These are phyloP conservation scores for Drosophila serrata DNA, from an alignment of 1,140 invertebrate genomes.

Conservation along the genomic window DNA sequence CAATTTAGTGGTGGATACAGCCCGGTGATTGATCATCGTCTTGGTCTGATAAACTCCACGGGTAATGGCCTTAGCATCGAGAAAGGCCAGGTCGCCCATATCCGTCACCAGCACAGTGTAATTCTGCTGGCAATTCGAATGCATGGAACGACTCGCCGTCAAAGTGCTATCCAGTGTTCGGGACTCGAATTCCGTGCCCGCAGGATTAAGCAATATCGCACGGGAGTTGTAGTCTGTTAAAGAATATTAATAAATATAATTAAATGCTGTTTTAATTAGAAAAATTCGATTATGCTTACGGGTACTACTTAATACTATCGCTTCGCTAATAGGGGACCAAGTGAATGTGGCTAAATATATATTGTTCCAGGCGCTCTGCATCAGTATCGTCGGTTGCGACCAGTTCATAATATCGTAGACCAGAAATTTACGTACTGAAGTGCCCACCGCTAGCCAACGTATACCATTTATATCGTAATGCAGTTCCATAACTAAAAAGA, in stretches of 20 bases:
- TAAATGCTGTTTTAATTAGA: not conserved
- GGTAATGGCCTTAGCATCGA: conserved; percentile 51
- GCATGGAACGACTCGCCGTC: conserved; percentile 39
- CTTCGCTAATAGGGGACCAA: conserved; percentile 74
- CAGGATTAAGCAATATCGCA: conserved; percentile 46
- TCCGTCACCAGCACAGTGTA: conserved; percentile 43
- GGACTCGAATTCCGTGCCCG: conserved; percentile 39
- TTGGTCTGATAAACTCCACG: conserved; percentile 26
- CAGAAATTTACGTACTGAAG: conserved; percentile 39
- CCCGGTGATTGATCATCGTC: conserved; percentile 5
- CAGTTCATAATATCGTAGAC: conserved; percentile 69
- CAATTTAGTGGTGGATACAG: conserved; percentile 36
- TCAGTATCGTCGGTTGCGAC: conserved; percentile 43
- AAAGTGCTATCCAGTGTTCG: conserved; percentile 47
- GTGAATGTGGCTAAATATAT: conserved; percentile 32
- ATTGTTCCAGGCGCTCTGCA: conserved; percentile 46
- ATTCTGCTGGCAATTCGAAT: conserved; percentile 56
- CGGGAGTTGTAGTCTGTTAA: conserved; percentile 41
- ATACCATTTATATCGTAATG: conserved; percentile 71
- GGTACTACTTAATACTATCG: conserved; percentile 34
- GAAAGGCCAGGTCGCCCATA: conserved; percentile 64
- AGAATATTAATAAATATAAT: not conserved
- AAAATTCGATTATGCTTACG: conserved; percentile 22
- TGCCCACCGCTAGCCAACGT: conserved; percentile 66
- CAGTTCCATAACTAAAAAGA: conserved; percentile 58